A percentile compares a stretch with the other conserved stretches of the same genome.
Conservation (phyloP, 2,113 vertebrate genomes). For the Chiloscyllium plagiosum region DNA sequence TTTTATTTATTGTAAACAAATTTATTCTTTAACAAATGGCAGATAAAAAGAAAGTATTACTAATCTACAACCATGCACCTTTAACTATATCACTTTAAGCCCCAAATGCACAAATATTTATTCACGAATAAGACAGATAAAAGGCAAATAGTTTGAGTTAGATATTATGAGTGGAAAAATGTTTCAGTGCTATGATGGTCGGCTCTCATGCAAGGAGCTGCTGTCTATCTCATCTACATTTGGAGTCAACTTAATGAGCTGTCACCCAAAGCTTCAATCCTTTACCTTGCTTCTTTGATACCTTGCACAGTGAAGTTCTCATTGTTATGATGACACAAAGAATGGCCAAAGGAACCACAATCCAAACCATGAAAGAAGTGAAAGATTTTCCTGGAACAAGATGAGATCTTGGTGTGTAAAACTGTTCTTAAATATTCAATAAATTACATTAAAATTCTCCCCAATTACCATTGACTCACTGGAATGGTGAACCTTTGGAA, state of each 20-base stretch:
- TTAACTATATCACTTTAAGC: too few species aligned
- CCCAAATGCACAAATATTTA: too few species aligned
- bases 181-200: too few species aligned
- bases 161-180: too few species aligned
- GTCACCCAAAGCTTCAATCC: too few species aligned
- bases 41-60: too few species aligned
- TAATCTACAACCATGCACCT: too few species aligned
- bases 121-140: too few species aligned
- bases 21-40: too few species aligned
- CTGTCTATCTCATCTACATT: neutral
- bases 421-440: neutral
- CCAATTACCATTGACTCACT: neutral
- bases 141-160: too few species aligned
- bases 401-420: neutral
- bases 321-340: neutral
- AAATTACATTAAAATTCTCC: neutral
- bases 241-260: neutral
- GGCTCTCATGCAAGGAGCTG: too few species aligned
- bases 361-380: neutral
- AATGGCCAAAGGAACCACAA: neutral
- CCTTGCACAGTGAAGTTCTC: neutral
- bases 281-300: slow-evolving; percentile 9
- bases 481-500: neutral
- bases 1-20: too few species aligned
- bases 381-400: neutral